A percentile compares a stretch with the other conserved stretches of the same genome.
These are phyloP conservation scores for Drosophila stalkeri DNA, from an alignment of 2,888 invertebrate species.

Conservation along the genomic window DNA sequence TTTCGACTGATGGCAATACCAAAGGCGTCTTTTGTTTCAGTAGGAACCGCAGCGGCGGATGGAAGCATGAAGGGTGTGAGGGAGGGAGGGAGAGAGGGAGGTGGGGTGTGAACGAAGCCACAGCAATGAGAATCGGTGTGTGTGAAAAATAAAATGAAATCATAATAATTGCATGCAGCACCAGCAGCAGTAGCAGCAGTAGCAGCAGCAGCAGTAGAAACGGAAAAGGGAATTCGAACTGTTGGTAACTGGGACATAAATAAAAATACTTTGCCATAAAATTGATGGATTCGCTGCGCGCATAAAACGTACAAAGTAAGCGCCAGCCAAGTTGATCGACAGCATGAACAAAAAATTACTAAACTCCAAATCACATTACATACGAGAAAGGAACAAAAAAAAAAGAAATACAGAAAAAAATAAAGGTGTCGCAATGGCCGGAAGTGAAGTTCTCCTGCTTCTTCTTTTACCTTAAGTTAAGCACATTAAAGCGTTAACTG, in stretches of 20 bases:
- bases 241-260: constrained; percentile 28
- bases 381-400: constrained; percentile 30
- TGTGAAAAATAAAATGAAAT: constrained; percentile 40
- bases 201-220: constrained; percentile 30
- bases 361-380: constrained; percentile 52
- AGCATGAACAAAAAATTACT: constrained; percentile 24
- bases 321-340: constrained; percentile 17
- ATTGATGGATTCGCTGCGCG: constrained; percentile 80
- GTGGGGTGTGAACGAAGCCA: constrained; percentile 34
- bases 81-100: neutral
- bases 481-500: constrained; percentile 84
- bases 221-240: constrained; percentile 28
- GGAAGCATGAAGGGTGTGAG: neutral
- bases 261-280: constrained; percentile 65
- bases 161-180: constrained; percentile 58
- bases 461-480: constrained; percentile 56
- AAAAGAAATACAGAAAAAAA: constrained; percentile 11
- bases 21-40: constrained; percentile 59
- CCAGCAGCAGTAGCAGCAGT: constrained; percentile 20
- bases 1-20: constrained; percentile 33
- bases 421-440: constrained; percentile 25
- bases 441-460: constrained; percentile 15
- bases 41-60: constrained; percentile 1
- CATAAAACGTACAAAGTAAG: constrained; percentile 57
- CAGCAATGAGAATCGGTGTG: constrained; percentile 36